Percentiles rank a stretch among this genome's conserved stretches.
phyloP scores from a whole-genome alignment of 2,888 invertebrate genomes.

The Cordilura impudica region DNA sequence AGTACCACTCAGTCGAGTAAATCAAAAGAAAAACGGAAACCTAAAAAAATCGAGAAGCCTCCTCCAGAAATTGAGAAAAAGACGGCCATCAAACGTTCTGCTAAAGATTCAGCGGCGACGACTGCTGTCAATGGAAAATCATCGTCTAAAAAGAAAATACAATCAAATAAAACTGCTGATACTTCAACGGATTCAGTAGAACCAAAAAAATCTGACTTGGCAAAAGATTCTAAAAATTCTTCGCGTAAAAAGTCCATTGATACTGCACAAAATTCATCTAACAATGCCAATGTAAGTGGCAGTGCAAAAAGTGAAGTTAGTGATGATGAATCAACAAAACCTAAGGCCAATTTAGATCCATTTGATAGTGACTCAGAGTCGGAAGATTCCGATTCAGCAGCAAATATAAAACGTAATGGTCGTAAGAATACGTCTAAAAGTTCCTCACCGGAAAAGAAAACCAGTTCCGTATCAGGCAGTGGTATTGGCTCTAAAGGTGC shows the following conservation, averaged over 20 bases:
- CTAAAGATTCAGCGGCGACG: conserved; percentile 17
- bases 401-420: conserved; percentile 73
- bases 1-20: conserved; percentile 82
- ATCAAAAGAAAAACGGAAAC: conserved; percentile 65
- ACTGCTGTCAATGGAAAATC: conserved; percentile 68
- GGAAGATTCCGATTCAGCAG: conserved; percentile 74
- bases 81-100: conserved; percentile 65
- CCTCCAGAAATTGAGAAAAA: conserved; percentile 69
- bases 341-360: conserved; percentile 55
- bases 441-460: conserved; percentile 64
- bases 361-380: conserved; percentile 73
- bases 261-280: conserved; percentile 39
- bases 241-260: conserved; percentile 63
- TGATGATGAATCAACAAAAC: conserved; percentile 69
- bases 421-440: conserved; percentile 66
- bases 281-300: conserved; percentile 56
- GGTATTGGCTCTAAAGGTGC: conserved; percentile 62
- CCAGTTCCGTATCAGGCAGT: conserved; percentile 65
- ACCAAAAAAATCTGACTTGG: conserved; percentile 38
- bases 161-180: conserved; percentile 29
- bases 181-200: conserved; percentile 39
- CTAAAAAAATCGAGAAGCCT: conserved; percentile 73
- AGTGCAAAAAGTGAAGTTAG: conserved; percentile 69
- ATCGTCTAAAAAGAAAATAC: conserved; percentile 63
- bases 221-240: conserved; percentile 49